Percentiles rank a stretch among this genome's conserved stretches.
These are phyloP conservation scores for Rugalucina vietnamica DNA, from an alignment of 2,888 invertebrate genomes.

Conservation along the genomic window DNA sequence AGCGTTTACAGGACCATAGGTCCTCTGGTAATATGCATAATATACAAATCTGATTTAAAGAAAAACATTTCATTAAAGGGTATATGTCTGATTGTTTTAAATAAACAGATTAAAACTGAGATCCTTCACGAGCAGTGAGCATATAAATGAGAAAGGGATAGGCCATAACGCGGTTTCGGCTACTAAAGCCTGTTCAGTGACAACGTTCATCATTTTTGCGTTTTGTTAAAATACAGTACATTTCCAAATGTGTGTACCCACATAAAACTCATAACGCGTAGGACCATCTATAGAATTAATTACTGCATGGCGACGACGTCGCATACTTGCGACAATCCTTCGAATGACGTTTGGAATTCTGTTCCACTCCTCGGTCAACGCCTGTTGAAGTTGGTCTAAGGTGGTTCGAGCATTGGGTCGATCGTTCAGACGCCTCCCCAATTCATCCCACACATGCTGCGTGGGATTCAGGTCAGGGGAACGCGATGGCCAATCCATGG, in stretches of 20 bases:
- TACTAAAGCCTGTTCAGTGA: no score
- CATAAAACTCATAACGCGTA: not conserved
- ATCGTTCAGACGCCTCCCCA: not conserved
- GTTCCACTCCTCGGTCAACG: not conserved
- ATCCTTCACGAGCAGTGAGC: no score
- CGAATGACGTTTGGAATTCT: not conserved
- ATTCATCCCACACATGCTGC: not conserved
- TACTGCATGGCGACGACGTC: not conserved
- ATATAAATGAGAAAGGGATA: no score
- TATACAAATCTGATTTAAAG: no score
- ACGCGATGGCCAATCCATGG: not conserved
- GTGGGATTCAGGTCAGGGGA: conserved; percentile 5
- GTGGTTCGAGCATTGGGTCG: not conserved
- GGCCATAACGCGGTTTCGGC: no score
- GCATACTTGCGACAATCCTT: not conserved
- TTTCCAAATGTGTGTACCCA: not conserved
- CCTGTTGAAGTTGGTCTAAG: not conserved
- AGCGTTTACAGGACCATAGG: no score
- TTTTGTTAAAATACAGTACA: not conserved
- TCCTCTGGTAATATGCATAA: no score
- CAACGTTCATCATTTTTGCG: no score
- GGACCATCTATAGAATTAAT: not conserved
- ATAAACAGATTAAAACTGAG: no score
- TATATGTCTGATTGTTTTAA: no score
- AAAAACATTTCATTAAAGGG: no score